phyloP scores from a whole-genome alignment of 2,113 vertebrate genomes.

The Aegotheles bennettii region DNA sequence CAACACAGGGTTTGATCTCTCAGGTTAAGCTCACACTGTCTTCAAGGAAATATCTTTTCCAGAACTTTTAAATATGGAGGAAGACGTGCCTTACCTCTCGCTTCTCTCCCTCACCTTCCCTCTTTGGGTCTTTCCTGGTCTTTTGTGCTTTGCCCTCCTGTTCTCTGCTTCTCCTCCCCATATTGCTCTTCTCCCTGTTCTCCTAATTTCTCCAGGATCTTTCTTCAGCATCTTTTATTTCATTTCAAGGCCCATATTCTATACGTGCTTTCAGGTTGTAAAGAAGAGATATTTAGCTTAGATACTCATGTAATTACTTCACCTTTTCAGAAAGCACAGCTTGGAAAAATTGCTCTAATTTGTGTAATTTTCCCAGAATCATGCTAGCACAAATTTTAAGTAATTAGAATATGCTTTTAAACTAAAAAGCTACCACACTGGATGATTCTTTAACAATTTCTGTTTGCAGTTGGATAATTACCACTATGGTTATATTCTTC shows the following conservation, averaged over 20 bases:
- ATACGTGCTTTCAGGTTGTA: constrained; percentile 9
- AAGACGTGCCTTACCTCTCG: not conserved
- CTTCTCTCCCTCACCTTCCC: not conserved
- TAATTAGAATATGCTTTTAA: constrained; percentile 54
- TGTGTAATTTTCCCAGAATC: constrained; percentile 54
- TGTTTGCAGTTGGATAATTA: constrained; percentile 40
- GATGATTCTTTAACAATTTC: constrained; percentile 45
- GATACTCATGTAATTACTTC: constrained; percentile 43
- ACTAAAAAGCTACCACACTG: constrained; percentile 41
- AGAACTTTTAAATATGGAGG: not conserved
- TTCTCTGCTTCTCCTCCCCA: not conserved
- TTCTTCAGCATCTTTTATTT: not conserved
- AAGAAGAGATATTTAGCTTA: constrained; percentile 45
- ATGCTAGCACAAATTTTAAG: constrained; percentile 41
- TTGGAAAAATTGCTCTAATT: constrained; percentile 54
- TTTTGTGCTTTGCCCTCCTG: not conserved
- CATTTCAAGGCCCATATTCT: not conserved
- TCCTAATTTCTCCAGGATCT: not conserved
- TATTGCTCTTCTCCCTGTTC: not conserved
- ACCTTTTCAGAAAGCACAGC: constrained; percentile 21
- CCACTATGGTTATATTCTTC: not conserved
- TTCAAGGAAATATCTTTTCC: not conserved
- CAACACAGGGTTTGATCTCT: not conserved
- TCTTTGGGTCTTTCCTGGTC: not conserved
- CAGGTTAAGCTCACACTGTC: not conserved